Evolutionary conservation across 2,113 vertebrate genomes (phyloP), one percentile per base, ranked within the genome.

Genomic region (Neogobius melanostomus): DNA sequence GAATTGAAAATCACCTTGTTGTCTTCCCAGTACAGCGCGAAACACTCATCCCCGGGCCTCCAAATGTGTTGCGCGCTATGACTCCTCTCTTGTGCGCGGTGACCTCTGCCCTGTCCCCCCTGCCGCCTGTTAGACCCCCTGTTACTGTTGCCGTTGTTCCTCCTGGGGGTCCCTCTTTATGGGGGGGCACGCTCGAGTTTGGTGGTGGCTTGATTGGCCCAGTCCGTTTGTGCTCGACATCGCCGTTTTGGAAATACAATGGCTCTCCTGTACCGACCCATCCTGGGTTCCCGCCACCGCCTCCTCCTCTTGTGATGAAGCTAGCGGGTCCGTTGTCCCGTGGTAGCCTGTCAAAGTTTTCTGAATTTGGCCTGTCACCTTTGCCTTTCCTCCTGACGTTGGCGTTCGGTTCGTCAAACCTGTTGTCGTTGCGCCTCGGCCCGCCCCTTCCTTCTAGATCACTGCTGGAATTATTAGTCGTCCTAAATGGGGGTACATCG

Each of bases 11-110:
- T 6, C 93, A 98, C 98, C 97, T 99, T 99, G 82, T 96, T 95
- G 83, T 99, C 97, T 87, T 99, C 98, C 97, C 98, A 99, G 86
- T 99, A 99, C 78, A 98, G 94, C 68, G 96, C 97, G 87, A 98
- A 93, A 85, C 97, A 99, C 85, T 96, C 94, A 90, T 98, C 96
- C 69, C 97, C 97, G 17, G 96, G 94, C 90, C 94, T 98, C 98
- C 96, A 99, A 21, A 64, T 56, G 3, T 64, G 72, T 36, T 91
- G 88, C 17, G 56, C 36, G 11, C 64, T 6, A 77, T 93, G 68
- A 14, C 90, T 85, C 47, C 88, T 91, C 72, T 97, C 96, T 68
- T 93, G n/a, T 68, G 93, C 91, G 88, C 93, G 94, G 66, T 94
- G 94, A 59, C 94, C 83, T 78, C 69, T 84, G 68, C 80, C 83